phyloP scores from a whole-genome alignment of 1,140 invertebrate genomes.

The Rhopalosiphum maidis region DNA sequence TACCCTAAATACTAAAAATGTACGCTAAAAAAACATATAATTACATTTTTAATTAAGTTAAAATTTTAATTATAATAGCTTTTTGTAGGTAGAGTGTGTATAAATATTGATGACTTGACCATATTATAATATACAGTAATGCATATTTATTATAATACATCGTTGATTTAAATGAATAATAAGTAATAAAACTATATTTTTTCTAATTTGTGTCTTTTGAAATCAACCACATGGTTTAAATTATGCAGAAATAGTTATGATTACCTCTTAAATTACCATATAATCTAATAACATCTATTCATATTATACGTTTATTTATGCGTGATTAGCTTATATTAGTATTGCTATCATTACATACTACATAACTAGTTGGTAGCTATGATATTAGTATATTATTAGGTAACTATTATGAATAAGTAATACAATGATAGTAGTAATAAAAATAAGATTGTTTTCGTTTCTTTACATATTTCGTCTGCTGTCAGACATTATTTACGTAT shows the following conservation, averaged over 20 bases:
- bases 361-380: neutral
- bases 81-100: neutral
- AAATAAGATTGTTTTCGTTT: neutral
- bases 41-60: slow-evolving; percentile 13
- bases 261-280: neutral
- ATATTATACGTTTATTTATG: neutral
- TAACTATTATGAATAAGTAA: neutral
- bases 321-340: neutral
- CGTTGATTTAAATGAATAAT: neutral
- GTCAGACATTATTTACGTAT: no score
- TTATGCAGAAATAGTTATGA: neutral
- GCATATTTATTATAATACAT: neutral
- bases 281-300: neutral
- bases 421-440: neutral
- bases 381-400: neutral
- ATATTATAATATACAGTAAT: neutral
- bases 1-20: neutral
- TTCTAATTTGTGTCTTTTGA: neutral
- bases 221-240: neutral
- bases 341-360: neutral
- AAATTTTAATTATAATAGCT: slow-evolving; percentile 10
- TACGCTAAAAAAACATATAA: neutral
- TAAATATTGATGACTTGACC: neutral
- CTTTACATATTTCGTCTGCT: neutral
- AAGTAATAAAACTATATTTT: neutral